These are phyloP conservation scores for Epinephelus moara DNA, from an alignment of 2,113 vertebrate genomes.

Conservation along the genomic window DNA sequence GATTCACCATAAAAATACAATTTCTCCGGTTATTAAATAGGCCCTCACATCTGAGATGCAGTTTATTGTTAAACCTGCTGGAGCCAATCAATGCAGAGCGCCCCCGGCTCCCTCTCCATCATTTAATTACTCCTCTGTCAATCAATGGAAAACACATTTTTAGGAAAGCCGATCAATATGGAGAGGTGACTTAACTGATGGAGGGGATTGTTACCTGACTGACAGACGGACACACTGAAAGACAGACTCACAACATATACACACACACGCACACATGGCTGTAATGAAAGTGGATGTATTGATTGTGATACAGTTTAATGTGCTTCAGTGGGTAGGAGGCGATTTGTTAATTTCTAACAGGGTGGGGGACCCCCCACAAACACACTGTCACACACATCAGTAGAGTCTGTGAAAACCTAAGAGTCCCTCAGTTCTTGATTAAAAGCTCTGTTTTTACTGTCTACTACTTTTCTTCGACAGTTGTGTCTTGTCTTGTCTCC, in stretches of 20 bases:
- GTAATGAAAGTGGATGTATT: not conserved
- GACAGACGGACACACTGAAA: not conserved
- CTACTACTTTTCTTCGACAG: no score
- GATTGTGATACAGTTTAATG: constrained; percentile 31
- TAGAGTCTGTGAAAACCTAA: no score
- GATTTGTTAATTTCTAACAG: no score
- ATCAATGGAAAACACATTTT: constrained; percentile 75
- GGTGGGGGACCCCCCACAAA: no score
- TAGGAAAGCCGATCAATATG: constrained; percentile 52
- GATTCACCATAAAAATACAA: constrained; percentile 58
- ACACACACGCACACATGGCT: not conserved
- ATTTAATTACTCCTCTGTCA: constrained; percentile 64
- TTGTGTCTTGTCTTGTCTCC: no score
- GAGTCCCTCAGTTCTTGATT: no score
- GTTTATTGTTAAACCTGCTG: constrained; percentile 54
- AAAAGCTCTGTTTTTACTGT: no score
- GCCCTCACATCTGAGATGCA: not conserved
- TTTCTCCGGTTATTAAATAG: constrained; percentile 66
- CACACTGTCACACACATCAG: no score
- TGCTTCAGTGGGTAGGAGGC: not conserved
- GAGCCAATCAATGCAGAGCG: constrained; percentile 54
- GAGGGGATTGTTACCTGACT: constrained; percentile 41
- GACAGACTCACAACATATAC: not conserved
- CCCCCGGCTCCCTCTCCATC: constrained; percentile 37
- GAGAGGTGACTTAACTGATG: constrained; percentile 56